Evolutionary conservation across 2,888 invertebrate genomes (phyloP), one percentile per base, ranked within the genome.

Genomic region (Lobophora halterata): DNA sequence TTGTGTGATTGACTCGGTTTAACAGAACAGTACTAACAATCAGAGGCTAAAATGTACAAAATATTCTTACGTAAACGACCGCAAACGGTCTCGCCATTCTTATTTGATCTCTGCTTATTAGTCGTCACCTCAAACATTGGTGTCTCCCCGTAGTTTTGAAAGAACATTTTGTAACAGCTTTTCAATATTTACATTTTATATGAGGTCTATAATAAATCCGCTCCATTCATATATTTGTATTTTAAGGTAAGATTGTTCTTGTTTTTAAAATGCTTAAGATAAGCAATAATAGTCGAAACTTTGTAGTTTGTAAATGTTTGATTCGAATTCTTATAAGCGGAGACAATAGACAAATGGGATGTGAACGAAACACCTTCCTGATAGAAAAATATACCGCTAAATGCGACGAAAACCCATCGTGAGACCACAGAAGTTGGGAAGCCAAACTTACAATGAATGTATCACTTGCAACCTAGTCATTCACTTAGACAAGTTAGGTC

Each of bases 391-490:
- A 58, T 42, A 59, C 61, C 58, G 61, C 55, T 58, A 55, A 55
- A 50, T 47, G 55, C 54, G 51, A 46, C 55, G 46, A 52, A 46
- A 58, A 59, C 57, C 63, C 35, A 27, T 39, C 46, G 26, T 36
- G 20, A 27, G 14, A 30, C 45, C 46, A 52, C 46, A 46, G 41
- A 41, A 25, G 32, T 43, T 32, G 49, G 46, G 24, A 30, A 32
- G 46, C 47, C 52, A 48, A n/a, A 39, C 41, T 21, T 45, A 45
- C 49, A 52, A 36, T 59, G 71, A 71, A 60, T 56, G 69, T 64
- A 72, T 71, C 71, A 79, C 71, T 72, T 82, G 82, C 85, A 83
- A 85, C 79, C 86, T 87, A 86, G 87, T 87, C 87, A 86, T 78
- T 79, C 77, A 77, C 79, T 85, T 81, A 77, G 76, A 76, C 79